Base-by-base conservation (phyloP, 2,797 vertebrate species). In the Cichlasoma orientale region DNA sequence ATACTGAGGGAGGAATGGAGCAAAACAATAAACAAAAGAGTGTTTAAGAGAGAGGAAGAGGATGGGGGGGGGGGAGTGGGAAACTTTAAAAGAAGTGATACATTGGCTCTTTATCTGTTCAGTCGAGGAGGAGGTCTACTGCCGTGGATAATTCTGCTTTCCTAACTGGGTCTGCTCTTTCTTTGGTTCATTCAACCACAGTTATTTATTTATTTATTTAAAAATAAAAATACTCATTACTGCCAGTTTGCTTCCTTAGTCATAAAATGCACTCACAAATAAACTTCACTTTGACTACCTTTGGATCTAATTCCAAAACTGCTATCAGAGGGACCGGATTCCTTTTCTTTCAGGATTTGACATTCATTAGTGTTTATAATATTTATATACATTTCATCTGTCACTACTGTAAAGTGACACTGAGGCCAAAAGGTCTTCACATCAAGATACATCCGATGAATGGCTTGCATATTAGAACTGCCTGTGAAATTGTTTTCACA, bases 81-180 rank as follows among this genome's bases (percentile, higher is more conserved):
- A 78, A 70, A 75, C 72, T 77, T 83, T 71, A 50, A 78, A 84
- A 78, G 71, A 84, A 81, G 72, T 68, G 81, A 84, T 84, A 76
- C 79, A 88, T 78, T 71, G 53, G 82, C 56, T 82, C 36, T 76
- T 57, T 79, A 52, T 85, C 68, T 59, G 74, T 82, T 83, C 70
- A 56, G 78, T 70, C 54, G 74, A 80, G 77, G 54, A 61, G 44
- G 79, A 69, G 58, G 58, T 84, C 74, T 72, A 56, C 55, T 80
- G 63, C 27, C 57, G 36, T 14, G 74, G 72, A 75, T 80, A 61
- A 74, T 80, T 78, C 74, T 80, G 36, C 47, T 81, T 68, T 66
- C 52, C 58, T 47, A 23, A 58, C 27, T 56, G 1, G 47, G 23
- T 47, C 53, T 10, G 18, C 25, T 14, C 25, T 27, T 10, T 66